Evolutionary conservation across 2,113 vertebrate species (phyloP).

Genomic region (Turnix velox): DNA sequence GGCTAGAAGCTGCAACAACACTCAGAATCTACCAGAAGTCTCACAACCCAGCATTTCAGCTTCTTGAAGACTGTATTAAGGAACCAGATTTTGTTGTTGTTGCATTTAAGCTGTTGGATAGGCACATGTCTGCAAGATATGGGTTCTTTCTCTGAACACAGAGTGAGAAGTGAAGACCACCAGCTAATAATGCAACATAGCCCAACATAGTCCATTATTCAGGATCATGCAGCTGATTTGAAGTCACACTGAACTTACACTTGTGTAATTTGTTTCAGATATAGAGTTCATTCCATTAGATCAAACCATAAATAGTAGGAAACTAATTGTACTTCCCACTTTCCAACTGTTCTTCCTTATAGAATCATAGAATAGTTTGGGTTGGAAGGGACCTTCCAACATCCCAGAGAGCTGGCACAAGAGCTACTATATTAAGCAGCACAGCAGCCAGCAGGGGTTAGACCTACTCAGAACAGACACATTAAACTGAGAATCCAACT

Average conservation of each 20-base stretch:
- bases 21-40: neutral
- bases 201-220: fast-evolving
- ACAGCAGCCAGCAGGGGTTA: neutral
- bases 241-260: neutral
- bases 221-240: neutral
- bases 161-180: neutral
- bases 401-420: neutral
- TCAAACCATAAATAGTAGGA: too few relatives aligned
- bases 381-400: too few relatives aligned
- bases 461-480: neutral
- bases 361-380: too few relatives aligned
- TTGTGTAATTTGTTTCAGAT: neutral
- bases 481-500: neutral
- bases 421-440: neutral
- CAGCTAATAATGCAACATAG: neutral
- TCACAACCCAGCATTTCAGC: neutral
- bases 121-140: neutral
- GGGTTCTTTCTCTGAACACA: neutral
- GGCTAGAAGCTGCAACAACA: neutral
- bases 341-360: neutral
- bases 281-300: neutral
- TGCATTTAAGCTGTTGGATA: neutral
- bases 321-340: neutral
- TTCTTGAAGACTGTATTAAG: neutral
- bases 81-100: neutral